Base-by-base conservation (phyloP, 2,888 invertebrate species). In the Julus scandinavius region DNA sequence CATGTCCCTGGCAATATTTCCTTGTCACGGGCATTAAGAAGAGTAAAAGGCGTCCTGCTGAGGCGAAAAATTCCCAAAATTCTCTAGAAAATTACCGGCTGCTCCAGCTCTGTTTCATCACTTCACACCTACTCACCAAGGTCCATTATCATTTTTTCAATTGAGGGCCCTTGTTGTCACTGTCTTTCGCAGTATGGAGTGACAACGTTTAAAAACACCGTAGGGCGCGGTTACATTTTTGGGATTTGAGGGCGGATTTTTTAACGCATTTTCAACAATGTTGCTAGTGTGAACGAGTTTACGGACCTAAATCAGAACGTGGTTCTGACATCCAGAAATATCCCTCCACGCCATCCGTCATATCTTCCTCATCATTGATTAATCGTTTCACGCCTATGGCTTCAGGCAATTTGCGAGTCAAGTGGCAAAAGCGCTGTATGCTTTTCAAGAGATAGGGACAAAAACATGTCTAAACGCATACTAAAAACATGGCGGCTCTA, bases 111-210 rank as follows among this genome's bases (percentile, higher is more conserved):
- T 20, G 20, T 17, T 41, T 40, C 50, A 85, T 45, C 85, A 85
- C 85, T 85, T 85, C 45, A 85, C 85, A 85, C 85, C 85, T 29
- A 85, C 29, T 85, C 85, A 85, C 85, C 49, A 29, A 11, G 41
- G 85, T 4, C 20, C 80, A 80, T 80, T 80, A 7, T 17, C 11
- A 38, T 13, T 38, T 38, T 29, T 38, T n/a, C 6, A 80, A 80
- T 29, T 13, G 80, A 72, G n/a, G 20, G 72, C 20, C 72, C 72
- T 29, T 9, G 29, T 29, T 72, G 20, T 29, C 63, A 63, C 17
- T 17, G 63, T n/a, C 63, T 63, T 72, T 72, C 38, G 7, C 63
- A 72, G 17, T n/a, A 63, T 38, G 29, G 11, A 38, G 80, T 54
- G 38, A 63, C 29, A 80, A 38, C 38, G 3, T 9, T 29, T 17